Percentiles rank a stretch among this genome's conserved stretches.
Conservation (phyloP, 30 jellyfish, hydroid and myxozoan genomes). For the Haliclystus octoradiatus region DNA sequence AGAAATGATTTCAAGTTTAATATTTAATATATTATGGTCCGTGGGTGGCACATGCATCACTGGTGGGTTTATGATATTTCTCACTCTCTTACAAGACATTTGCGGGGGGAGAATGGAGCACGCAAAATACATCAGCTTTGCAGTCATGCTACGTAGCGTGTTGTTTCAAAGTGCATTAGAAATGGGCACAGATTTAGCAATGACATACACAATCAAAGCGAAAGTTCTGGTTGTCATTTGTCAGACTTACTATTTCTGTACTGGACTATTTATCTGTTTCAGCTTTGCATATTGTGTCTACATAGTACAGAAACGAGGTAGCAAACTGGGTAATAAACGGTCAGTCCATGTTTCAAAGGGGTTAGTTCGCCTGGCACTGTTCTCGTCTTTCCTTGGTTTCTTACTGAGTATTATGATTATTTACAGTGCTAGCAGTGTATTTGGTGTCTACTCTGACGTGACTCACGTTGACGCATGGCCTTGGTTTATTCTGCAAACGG, state of each 20-base stretch:
- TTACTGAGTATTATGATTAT: neutral
- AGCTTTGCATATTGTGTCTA: neutral
- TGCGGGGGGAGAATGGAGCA: neutral
- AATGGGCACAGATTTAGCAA: neutral
- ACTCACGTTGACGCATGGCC: neutral
- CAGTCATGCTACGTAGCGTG: neutral
- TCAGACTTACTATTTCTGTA: neutral
- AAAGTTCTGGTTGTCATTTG: neutral
- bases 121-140: neutral
- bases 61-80: neutral
- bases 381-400: neutral
- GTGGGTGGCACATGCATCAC: neutral
- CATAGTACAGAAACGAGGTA: neutral
- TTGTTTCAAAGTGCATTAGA: neutral
- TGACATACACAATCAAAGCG: neutral
- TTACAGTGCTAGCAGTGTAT: conserved; percentile 1
- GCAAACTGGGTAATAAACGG: neutral
- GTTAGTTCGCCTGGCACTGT: neutral
- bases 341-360: neutral
- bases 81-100: neutral
- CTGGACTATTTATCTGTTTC: neutral
- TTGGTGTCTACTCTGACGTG: neutral
- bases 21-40: neutral
- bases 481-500: neutral
- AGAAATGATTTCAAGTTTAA: neutral